Base-by-base conservation (phyloP, 2,888 invertebrate genomes). In the Polylopha cassiicola region DNA sequence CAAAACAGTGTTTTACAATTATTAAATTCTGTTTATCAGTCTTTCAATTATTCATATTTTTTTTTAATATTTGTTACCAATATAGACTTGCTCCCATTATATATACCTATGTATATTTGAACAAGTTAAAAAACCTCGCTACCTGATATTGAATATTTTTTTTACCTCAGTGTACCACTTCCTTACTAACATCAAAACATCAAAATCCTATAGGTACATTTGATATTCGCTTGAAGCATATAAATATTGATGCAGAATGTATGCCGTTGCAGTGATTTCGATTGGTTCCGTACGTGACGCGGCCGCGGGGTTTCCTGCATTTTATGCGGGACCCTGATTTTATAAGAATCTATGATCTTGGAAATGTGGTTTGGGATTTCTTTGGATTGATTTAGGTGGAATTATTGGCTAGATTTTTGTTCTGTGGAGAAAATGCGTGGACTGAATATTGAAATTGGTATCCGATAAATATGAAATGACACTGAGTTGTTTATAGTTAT, bases 221-320 rank as follows among this genome's bases (percentile, higher is more conserved):
- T 41, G 39, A 30, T 41, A 41, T 41, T 41, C 39, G 39, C 29
- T 29, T 41, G 39, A 34, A 9, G 39, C 39, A 13, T 57, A 63
- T 73, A 71, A 74, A 65, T 17, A 60, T 74, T 70, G 61, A 75
- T 73, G 58, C 18, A 36, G 37, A 43, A 18, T 44, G 21, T 51
- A 50, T 48, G 52, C 47, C 45, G 41, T 47, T 70, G 76, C 74
- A 70, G 72, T 70, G 73, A 72, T 77, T 74, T 55, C 58, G 62
- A 71, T 70, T 63, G 69, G 68, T 57, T 62, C 60, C 49, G 48
- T 45, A 49, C 49, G 49, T 49, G 49, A n/a, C n/a, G n/a, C n/a
- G n/a, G n/a, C 11, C 20, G 9, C 53, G 61, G 63, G 54, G 45
- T 59, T 57, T 49, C 53, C 30, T 48, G 50, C 55, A 61, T 49